phyloP scores from a whole-genome alignment of 2,888 invertebrate genomes.

The Marasmarcha lunaedactyla region DNA sequence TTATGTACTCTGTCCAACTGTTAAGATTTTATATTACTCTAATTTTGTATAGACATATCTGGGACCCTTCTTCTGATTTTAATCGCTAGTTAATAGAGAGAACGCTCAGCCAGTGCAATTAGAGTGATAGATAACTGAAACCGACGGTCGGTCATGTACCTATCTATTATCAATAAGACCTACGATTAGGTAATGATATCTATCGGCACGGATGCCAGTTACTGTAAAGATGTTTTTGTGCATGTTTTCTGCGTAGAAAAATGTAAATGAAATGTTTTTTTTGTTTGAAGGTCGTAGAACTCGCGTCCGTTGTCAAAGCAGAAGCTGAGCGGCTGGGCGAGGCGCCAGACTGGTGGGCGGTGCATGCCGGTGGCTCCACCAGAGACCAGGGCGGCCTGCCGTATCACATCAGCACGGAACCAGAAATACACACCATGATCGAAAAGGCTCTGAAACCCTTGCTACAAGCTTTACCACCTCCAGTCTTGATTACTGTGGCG shows the following conservation, averaged over 20 bases:
- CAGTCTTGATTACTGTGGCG: constrained; percentile 80
- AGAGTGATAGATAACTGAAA: too few relatives aligned
- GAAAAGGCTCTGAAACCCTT: constrained; percentile 68
- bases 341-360: constrained; percentile 81
- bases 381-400: constrained; percentile 88
- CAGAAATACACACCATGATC: constrained; percentile 75
- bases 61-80: too few relatives aligned
- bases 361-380: constrained; percentile 91
- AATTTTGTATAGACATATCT: too few relatives aligned
- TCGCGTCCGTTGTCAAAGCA: constrained; percentile 53
- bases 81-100: too few relatives aligned
- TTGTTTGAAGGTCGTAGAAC: constrained; percentile 39
- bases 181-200: too few relatives aligned
- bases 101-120: too few relatives aligned
- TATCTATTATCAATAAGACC: too few relatives aligned
- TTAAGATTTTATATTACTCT: neutral
- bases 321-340: constrained; percentile 69
- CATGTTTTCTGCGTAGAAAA: too few relatives aligned
- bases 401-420: constrained; percentile 80
- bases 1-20: neutral
- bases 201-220: too few relatives aligned
- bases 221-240: too few relatives aligned
- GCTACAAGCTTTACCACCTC: constrained; percentile 70
- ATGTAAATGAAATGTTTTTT: neutral
- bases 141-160: too few relatives aligned